These are phyloP conservation scores for Pentamera pediparva DNA, from an alignment of 53 echinoderm and acorn worm species.

Conservation along the genomic window DNA sequence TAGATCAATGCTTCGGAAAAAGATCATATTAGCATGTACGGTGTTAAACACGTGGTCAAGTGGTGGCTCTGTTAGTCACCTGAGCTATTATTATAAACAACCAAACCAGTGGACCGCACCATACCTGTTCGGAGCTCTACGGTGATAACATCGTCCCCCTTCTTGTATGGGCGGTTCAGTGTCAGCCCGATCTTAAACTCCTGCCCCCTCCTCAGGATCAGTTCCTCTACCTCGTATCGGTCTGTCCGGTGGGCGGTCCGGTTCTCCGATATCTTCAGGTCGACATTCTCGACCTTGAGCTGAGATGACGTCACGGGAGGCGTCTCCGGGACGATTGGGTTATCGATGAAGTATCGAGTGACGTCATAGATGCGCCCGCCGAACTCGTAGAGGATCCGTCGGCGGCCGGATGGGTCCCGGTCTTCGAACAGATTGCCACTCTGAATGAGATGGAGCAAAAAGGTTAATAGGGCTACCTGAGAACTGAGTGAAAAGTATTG, in stretches of 20 bases:
- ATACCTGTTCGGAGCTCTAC: conserved; percentile 53
- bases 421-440: conserved; percentile 10
- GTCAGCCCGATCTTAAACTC: conserved; percentile 49
- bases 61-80: no score
- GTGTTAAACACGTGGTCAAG: no score
- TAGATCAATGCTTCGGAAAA: no score
- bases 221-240: conserved; percentile 43
- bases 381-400: background rate
- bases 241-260: conserved; percentile 35
- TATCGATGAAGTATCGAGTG: background rate
- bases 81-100: no score
- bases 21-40: no score
- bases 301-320: background rate
- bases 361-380: conserved; percentile 15
- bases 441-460: no score
- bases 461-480: no score
- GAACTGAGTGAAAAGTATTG: no score
- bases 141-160: conserved; percentile 20
- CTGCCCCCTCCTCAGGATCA: conserved; percentile 71
- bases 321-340: background rate
- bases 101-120: no score
- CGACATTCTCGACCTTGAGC: conserved; percentile 26
- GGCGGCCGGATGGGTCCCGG: background rate
- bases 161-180: conserved; percentile 38
- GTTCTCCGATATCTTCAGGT: conserved; percentile 7